phyloP scores from a whole-genome alignment of 2,113 vertebrate species.

The Cheirogaleus medius region DNA sequence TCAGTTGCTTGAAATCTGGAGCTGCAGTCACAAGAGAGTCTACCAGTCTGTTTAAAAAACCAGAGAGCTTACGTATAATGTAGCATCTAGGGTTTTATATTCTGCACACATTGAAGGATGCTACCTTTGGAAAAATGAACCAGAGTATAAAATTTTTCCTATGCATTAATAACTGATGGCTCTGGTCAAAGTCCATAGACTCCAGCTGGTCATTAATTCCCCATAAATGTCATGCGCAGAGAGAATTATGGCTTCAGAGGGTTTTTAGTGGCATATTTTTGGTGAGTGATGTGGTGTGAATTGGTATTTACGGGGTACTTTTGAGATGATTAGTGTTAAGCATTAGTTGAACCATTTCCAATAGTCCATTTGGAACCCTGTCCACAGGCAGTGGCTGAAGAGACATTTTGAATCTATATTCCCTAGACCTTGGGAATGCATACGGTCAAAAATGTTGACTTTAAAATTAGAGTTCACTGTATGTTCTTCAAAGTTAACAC shows the following conservation, averaged over 20 bases:
- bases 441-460: slow-evolving; percentile 15
- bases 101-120: background rate
- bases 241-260: background rate
- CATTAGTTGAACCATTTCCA: slow-evolving; percentile 41
- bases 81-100: background rate
- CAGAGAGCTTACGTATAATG: background rate
- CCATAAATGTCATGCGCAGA: background rate
- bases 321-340: slow-evolving; percentile 48
- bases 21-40: background rate
- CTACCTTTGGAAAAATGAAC: slow-evolving; percentile 48
- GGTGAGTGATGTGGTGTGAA: slow-evolving; percentile 39
- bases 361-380: background rate
- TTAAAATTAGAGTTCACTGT: slow-evolving; percentile 51
- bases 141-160: slow-evolving; percentile 9
- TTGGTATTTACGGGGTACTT: slow-evolving; percentile 37
- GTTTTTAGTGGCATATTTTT: slow-evolving; percentile 23
- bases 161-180: slow-evolving; percentile 17
- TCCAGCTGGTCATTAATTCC: slow-evolving; percentile 42
- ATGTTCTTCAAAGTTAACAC: background rate
- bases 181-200: slow-evolving; percentile 1
- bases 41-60: background rate
- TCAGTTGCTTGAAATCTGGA: slow-evolving; percentile 17
- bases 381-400: background rate
- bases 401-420: background rate
- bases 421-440: background rate